Evolutionary conservation across 92 coral and sea anemone species (phyloP).

Genomic region (Siderastrea siderea): DNA sequence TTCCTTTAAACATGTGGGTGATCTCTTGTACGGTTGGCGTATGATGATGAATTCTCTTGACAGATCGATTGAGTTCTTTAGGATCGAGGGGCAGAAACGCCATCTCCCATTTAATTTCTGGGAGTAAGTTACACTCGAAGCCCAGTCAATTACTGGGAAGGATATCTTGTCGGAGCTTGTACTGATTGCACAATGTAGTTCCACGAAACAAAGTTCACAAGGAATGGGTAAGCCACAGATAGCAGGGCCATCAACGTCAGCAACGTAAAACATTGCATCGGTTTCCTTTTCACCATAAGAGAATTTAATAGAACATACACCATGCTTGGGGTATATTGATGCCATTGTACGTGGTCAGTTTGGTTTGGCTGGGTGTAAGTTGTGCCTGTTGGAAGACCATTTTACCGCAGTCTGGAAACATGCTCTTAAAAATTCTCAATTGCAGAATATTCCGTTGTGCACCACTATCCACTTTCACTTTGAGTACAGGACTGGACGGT

Average conservation of each 20-base stretch:
- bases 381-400: conserved; percentile 40
- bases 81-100: conserved; percentile 14
- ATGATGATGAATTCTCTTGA: no score
- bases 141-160: conserved; percentile 20
- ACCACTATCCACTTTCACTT: conserved; percentile 51
- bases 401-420: conserved; percentile 32
- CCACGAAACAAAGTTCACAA: conserved; percentile 24
- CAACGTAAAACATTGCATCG: conserved; percentile 49
- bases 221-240: conserved; percentile 53
- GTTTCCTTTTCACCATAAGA: conserved; percentile 28
- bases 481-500: conserved; percentile 27
- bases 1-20: no score
- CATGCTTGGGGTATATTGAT: conserved; percentile 34
- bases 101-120: conserved; percentile 15
- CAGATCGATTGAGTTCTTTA: no score
- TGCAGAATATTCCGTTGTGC: conserved; percentile 61
- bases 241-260: conserved; percentile 51
- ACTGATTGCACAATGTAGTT: conserved; percentile 25
- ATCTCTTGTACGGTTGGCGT: conserved; percentile 30
- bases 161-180: not conserved
- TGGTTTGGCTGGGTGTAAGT: conserved; percentile 2
- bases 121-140: conserved; percentile 23
- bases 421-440: conserved; percentile 1
- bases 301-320: conserved; percentile 21
- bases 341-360: conserved; percentile 44